Evolutionary conservation across 2,888 invertebrate species (phyloP), one percentile per base, ranked within the genome.

Genomic region (Dendrolimus pini): DNA sequence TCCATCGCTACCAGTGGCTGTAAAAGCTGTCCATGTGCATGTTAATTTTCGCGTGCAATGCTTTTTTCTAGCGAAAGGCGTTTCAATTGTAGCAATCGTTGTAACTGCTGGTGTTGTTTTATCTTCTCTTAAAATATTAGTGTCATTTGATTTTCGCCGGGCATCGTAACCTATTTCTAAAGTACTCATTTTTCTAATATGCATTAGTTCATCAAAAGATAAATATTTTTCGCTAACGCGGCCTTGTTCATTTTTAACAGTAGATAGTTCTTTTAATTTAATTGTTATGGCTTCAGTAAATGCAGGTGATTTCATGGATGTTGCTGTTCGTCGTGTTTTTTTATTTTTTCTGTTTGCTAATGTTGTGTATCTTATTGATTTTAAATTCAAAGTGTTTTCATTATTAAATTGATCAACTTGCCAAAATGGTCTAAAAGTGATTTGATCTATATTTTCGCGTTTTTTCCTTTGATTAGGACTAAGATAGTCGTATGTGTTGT

Each of bases 131-230:
- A 58, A 54, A 52, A 30, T 30, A 30, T 60, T 54, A 41, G 63
- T 58, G n/a, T 57, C 12, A 41, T 13, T 60, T 47, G 58, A 67
- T 61, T 59, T 59, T 41, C 84, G 72, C 61, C 80, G 71, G n/a
- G 67, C 63, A 62, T 76, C 72, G 41, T 67, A 65, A 54, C 72
- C 70, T 41, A 65, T 58, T 61, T 75, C 72, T 13, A 58, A 59
- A 54, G 72, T 65, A 60, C 72, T 81, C n/a, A 77, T 66, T 71
- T 83, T 88, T 64, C 87, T 75, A 10, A 89, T 69, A 70, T 81
- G 82, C 82, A 90, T 81, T 63, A 90, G 68, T 66, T 90, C 89
- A 61, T 89, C 86, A 71, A 90, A 90, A 7, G 89, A 90, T 60
- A 90, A 77, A 71, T 82, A 87, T 67, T 83, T 89, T 70, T 89